phyloP scores from a whole-genome alignment of 1,140 invertebrate species.

The Platyscapa corneri region DNA sequence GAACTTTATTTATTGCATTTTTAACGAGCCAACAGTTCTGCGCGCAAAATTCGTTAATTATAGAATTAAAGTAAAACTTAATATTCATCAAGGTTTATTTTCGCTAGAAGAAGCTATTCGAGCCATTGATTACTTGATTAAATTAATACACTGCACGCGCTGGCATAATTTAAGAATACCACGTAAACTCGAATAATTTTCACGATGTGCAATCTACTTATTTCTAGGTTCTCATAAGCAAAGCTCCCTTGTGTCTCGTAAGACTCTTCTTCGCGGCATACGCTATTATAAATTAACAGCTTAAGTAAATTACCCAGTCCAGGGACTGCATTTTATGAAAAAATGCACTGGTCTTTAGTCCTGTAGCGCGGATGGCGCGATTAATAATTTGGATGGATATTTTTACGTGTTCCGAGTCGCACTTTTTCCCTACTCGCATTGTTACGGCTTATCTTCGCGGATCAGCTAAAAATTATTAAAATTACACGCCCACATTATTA shows the following conservation, averaged over 20 bases:
- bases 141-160: neutral
- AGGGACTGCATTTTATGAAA: slow-evolving; percentile 8
- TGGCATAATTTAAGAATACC: slow-evolving; percentile 10
- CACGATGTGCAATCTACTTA: neutral
- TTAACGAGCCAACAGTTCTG: too few relatives aligned
- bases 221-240: slow-evolving; percentile 10
- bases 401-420: too few relatives aligned
- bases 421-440: too few relatives aligned
- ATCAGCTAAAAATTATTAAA: neutral
- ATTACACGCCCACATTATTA: neutral
- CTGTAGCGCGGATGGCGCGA: neutral
- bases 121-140: neutral
- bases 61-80: too few relatives aligned
- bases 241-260: neutral
- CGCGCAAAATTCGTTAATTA: too few relatives aligned
- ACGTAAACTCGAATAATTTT: slow-evolving; percentile 20
- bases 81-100: too few relatives aligned
- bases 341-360: neutral
- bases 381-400: neutral
- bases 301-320: slow-evolving; percentile 6
- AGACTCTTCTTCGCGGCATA: slow-evolving; percentile 6
- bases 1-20: too few relatives aligned
- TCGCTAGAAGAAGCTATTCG: neutral
- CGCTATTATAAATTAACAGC: slow-evolving; percentile 11
- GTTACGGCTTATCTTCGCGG: neutral